A percentile compares a stretch with the other conserved stretches of the same genome.
phyloP scores from a whole-genome alignment of 1,140 invertebrate genomes.

The Euschistus heros region DNA sequence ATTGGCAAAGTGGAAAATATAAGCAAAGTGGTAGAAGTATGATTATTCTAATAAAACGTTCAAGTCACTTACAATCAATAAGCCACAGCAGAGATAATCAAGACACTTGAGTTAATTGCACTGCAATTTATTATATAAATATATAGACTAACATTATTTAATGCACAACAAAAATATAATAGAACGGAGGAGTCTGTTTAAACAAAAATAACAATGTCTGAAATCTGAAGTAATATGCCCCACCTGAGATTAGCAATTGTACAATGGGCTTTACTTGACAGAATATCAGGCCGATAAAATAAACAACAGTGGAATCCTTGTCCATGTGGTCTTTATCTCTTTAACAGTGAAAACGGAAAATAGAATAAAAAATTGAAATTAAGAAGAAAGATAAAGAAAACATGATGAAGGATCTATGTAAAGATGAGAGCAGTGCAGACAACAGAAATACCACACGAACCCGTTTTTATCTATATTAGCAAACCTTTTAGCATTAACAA shows the following conservation, averaged over 20 bases:
- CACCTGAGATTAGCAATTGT: neutral
- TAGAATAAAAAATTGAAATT: neutral
- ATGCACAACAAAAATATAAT: conserved; percentile 9
- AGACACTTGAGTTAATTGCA: conserved; percentile 29
- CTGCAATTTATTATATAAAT: conserved; percentile 15
- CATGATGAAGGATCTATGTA: neutral
- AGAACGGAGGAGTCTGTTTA: neutral
- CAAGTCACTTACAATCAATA: conserved; percentile 11
- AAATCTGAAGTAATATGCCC: neutral
- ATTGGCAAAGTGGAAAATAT: conserved; percentile 12
- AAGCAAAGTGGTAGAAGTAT: conserved; percentile 8
- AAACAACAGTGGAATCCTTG: conserved; percentile 13
- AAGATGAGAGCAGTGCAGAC: conserved; percentile 14
- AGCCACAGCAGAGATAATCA: conserved; percentile 27
- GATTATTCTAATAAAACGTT: conserved; percentile 16
- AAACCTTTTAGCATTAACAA: conserved; percentile 11
- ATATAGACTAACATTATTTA: conserved; percentile 1
- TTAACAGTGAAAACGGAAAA: conserved; percentile 1
- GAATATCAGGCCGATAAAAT: neutral
- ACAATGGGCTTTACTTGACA: neutral
- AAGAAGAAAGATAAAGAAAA: neutral
- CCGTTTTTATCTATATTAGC: conserved; percentile 10
- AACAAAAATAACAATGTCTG: conserved; percentile 1
- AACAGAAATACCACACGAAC: conserved; percentile 14
- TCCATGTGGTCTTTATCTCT: conserved; percentile 2